Percentiles rank a stretch among this genome's conserved stretches.
Evolutionary conservation across 2,797 vertebrate species (phyloP).

Genomic region (Anguilla megastoma): DNA sequence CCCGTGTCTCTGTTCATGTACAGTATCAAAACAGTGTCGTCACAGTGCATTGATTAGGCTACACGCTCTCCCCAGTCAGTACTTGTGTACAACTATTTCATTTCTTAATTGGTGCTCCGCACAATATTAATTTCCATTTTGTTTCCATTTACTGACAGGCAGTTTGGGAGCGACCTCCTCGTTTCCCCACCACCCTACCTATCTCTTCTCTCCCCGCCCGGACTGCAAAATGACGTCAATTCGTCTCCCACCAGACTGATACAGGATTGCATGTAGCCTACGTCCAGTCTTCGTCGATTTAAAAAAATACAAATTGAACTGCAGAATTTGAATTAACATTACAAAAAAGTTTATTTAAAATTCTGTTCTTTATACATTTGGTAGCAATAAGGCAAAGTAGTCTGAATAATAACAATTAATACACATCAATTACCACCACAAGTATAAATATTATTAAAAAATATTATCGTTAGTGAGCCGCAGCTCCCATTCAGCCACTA

Average conservation of each 20-base stretch:
- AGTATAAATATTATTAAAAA: conserved; percentile 73
- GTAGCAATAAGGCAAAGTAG: conserved; percentile 75
- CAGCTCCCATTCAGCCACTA: conserved; percentile 45
- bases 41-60: conserved; percentile 35
- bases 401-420: conserved; percentile 62
- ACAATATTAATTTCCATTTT: conserved; percentile 36
- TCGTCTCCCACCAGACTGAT: conserved; percentile 40
- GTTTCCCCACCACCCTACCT: conserved; percentile 20
- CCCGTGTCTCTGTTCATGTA: conserved; percentile 50
- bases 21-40: neutral
- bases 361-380: conserved; percentile 69
- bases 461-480: conserved; percentile 66
- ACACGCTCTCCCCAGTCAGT: conserved; percentile 46
- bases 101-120: conserved; percentile 28
- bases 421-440: conserved; percentile 67
- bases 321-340: conserved; percentile 79
- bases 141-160: conserved; percentile 27
- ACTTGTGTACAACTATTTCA: conserved; percentile 42
- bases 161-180: conserved; percentile 11
- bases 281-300: conserved; percentile 33
- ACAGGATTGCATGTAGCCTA: conserved; percentile 12
- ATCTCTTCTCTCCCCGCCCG: conserved; percentile 32
- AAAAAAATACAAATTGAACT: conserved; percentile 59
- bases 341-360: conserved; percentile 72
- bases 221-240: conserved; percentile 81